Evolutionary conservation across 2,888 invertebrate genomes (phyloP).

Genomic region (Lithophane leautieri): DNA sequence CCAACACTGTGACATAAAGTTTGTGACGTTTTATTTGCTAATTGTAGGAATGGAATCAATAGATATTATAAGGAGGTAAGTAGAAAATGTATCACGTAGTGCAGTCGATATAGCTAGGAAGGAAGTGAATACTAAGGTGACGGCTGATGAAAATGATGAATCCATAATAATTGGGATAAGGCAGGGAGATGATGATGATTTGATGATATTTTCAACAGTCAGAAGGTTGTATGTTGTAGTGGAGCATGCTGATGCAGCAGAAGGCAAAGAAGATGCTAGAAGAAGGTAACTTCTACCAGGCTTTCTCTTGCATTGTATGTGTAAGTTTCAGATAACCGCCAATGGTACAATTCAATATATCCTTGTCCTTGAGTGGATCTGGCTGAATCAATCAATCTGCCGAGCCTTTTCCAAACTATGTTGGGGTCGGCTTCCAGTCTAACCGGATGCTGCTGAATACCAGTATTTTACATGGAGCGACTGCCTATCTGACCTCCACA

Average conservation of each 20-base stretch:
- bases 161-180: neutral
- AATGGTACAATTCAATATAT: neutral
- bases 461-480: no score
- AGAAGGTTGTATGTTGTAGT: neutral
- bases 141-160: neutral
- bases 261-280: no score
- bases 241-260: no score
- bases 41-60: neutral
- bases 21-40: no score
- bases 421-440: no score
- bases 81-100: neutral
- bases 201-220: neutral
- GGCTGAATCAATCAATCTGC: no score
- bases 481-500: no score
- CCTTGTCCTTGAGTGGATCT: neutral
- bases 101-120: neutral
- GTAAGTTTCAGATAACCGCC: neutral
- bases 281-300: neutral
- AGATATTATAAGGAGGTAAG: neutral
- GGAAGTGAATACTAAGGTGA: no score
- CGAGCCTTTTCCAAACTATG: no score
- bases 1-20: no score
- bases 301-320: neutral
- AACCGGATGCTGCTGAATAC: no score
- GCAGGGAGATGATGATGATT: accelerated